phyloP scores from a whole-genome alignment of 2,888 invertebrate genomes.

The Chaitophorus viminalis region DNA sequence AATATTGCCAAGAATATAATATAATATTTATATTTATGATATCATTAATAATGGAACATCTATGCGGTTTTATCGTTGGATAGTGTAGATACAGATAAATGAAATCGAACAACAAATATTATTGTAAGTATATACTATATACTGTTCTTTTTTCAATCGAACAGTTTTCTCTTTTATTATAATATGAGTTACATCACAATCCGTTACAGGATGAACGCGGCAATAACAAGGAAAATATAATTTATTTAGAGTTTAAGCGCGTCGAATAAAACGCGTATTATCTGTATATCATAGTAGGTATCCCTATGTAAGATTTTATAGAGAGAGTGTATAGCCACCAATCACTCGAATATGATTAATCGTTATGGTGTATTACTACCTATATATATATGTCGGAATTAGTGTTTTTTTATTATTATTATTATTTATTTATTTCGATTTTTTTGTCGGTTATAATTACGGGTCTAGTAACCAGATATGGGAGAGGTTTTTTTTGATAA shows the following conservation, averaged over 20 bases:
- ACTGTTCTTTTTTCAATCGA: background rate
- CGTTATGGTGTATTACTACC: background rate
- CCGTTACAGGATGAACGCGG: background rate
- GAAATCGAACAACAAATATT: background rate
- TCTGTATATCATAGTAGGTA: background rate
- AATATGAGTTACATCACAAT: background rate
- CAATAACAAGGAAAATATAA: slow-evolving; percentile 9
- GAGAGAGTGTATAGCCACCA: slow-evolving; percentile 33
- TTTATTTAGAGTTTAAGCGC: slow-evolving; percentile 18
- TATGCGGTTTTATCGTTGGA: slow-evolving; percentile 16
- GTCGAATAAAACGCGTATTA: background rate
- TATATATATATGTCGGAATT: slow-evolving; percentile 11
- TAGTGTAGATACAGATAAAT: background rate
- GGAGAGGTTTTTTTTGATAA: slow-evolving; percentile 53
- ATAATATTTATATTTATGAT: background rate
- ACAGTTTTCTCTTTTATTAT: slow-evolving; percentile 40
- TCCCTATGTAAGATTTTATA: background rate
- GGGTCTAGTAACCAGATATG: slow-evolving; percentile 61
- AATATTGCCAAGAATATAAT: background rate
- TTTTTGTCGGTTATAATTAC: slow-evolving; percentile 54
- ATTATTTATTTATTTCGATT: slow-evolving; percentile 45
- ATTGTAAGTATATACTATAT: background rate
- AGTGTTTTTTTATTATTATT: background rate
- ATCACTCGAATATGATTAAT: slow-evolving; percentile 45
- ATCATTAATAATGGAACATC: background rate